Evolutionary conservation across 2,113 vertebrate genomes (phyloP).

Genomic region (Gymnocephalus cernua): DNA sequence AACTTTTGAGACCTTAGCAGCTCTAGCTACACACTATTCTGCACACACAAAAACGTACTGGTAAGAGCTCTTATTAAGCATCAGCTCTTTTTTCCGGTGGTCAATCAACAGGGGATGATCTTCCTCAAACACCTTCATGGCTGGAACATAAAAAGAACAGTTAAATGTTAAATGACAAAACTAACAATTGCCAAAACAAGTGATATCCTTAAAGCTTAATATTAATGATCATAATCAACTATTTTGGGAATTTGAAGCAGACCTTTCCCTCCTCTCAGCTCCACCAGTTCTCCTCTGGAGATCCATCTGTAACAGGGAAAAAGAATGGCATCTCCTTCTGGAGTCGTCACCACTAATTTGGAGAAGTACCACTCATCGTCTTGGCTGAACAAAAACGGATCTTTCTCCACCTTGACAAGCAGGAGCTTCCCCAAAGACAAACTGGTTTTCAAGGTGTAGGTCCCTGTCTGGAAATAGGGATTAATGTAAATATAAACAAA

Average conservation of each 20-base stretch:
- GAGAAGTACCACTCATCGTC: conserved; percentile 83
- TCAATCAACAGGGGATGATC: conserved; percentile 50
- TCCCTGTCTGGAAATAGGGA: conserved; percentile 29
- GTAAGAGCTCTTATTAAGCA: conserved; percentile 42
- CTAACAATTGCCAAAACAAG: background rate
- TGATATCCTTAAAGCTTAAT: background rate
- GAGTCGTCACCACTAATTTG: conserved; percentile 70
- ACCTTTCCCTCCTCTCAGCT: conserved; percentile 80
- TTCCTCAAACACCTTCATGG: conserved; percentile 66
- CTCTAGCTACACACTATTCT: background rate
- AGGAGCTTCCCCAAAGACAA: conserved; percentile 70
- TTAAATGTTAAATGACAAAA: too few relatives aligned
- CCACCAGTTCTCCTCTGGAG: conserved; percentile 61
- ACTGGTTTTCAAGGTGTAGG: conserved; percentile 58
- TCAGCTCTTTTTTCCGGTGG: conserved; percentile 63
- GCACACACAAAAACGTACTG: conserved; percentile 53
- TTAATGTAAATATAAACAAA: background rate
- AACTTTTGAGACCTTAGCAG: background rate
- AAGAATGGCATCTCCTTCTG: conserved; percentile 56
- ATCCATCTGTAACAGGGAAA: conserved; percentile 84
- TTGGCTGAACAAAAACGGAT: conserved; percentile 28
- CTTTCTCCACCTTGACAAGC: conserved; percentile 78
- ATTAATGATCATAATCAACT: background rate
- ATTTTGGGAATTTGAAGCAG: background rate
- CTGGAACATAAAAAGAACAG: conserved; percentile 26